A percentile compares a stretch with the other conserved stretches of the same genome.
These are phyloP conservation scores for Bellardia bayeri DNA, from an alignment of 2,888 invertebrate genomes.

Conservation along the genomic window DNA sequence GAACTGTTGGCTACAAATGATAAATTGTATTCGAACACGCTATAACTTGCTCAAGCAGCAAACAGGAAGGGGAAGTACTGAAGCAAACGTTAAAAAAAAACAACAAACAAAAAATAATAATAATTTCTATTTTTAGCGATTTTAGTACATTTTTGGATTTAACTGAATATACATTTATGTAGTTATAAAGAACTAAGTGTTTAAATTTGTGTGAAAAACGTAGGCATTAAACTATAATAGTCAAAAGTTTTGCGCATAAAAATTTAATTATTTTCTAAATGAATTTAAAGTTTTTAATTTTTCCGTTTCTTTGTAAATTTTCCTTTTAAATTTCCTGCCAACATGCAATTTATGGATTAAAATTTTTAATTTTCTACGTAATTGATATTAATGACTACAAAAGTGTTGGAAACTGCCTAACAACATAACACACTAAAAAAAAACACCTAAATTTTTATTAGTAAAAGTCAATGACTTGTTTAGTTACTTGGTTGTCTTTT, in stretches of 20 bases:
- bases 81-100: neutral
- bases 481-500: neutral
- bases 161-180: neutral
- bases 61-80: conserved; percentile 10
- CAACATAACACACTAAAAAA: neutral
- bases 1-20: conserved; percentile 67
- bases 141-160: neutral
- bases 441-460: conserved; percentile 9
- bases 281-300: conserved; percentile 13
- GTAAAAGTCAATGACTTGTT: conserved; percentile 43
- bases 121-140: conserved; percentile 37
- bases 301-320: neutral
- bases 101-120: neutral
- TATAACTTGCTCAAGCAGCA: conserved; percentile 31
- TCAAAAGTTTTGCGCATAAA: neutral
- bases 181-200: neutral
- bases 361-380: conserved; percentile 11
- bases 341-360: conserved; percentile 17
- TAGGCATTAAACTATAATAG: neutral
- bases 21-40: conserved; percentile 67
- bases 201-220: neutral
- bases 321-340: neutral
- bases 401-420: neutral
- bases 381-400: conserved; percentile 20
- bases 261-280: neutral